These are phyloP conservation scores for Brachymystax lenok DNA, from an alignment of 2,797 vertebrate genomes.

Conservation along the genomic window DNA sequence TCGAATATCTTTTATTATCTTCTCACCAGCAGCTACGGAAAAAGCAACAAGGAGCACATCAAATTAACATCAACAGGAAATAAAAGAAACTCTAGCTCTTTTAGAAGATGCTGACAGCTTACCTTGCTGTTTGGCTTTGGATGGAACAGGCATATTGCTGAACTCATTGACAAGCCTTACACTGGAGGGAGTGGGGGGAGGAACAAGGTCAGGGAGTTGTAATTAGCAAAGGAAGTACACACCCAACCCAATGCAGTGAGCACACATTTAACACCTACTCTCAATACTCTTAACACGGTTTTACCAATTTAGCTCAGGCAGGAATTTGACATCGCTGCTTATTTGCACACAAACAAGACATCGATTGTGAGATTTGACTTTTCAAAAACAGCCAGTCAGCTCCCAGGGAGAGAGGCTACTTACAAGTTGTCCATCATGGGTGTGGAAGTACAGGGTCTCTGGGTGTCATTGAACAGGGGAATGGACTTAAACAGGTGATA, in stretches of 20 bases:
- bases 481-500: slow-evolving; percentile 99
- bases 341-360: neutral
- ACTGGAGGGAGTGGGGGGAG: slow-evolving; percentile 63
- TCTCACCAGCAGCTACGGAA: slow-evolving; percentile 88
- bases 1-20: slow-evolving; percentile 90
- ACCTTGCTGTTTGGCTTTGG: slow-evolving; percentile 92
- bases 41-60: neutral
- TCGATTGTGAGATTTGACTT: neutral
- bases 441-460: slow-evolving; percentile 94
- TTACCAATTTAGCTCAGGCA: neutral
- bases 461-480: slow-evolving; percentile 88
- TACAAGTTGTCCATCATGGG: slow-evolving; percentile 99
- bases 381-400: neutral
- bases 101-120: slow-evolving; percentile 1
- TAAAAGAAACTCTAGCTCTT: neutral
- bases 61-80: neutral
- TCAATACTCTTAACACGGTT: neutral
- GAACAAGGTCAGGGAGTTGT: slow-evolving; percentile 4
- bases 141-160: slow-evolving; percentile 96
- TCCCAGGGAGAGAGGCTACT: slow-evolving; percentile 65
- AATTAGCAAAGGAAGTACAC: neutral
- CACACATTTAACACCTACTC: neutral
- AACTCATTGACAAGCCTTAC: slow-evolving; percentile 97
- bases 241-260: neutral
- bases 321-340: neutral